Conservation (phyloP, 2,888 invertebrate genomes). For the Eucera pruinosa region DNA sequence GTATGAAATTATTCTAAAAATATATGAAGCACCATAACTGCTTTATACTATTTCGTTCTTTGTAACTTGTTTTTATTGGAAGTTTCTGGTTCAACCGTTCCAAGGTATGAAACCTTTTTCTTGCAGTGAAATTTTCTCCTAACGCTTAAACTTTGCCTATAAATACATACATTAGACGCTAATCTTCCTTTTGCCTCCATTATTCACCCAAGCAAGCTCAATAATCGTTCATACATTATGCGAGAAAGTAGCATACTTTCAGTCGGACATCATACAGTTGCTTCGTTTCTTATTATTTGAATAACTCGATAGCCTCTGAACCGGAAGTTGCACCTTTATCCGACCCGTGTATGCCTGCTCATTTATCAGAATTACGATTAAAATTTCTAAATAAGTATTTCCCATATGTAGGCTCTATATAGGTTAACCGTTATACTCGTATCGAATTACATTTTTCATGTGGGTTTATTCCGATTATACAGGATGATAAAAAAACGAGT, state of each 20-base stretch:
- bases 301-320: neutral
- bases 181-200: conserved; percentile 9
- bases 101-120: neutral
- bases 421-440: conserved; percentile 36
- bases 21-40: neutral
- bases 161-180: neutral
- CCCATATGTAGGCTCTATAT: conserved; percentile 21
- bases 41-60: neutral
- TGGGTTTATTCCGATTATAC: conserved; percentile 15
- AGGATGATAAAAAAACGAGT: too few species aligned
- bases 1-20: neutral
- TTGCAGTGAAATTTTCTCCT: neutral
- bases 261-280: conserved; percentile 8
- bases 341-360: conserved; percentile 8
- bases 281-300: conserved; percentile 3
- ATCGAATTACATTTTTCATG: conserved; percentile 38
- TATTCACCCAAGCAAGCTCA: conserved; percentile 12
- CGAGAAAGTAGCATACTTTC: conserved; percentile 38
- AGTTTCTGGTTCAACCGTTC: neutral
- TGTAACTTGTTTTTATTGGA: neutral
- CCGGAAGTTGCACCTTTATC: conserved; percentile 13
- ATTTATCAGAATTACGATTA: conserved; percentile 26
- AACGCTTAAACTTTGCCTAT: neutral
- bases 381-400: conserved; percentile 20
- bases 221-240: conserved; percentile 27